Conservation (phyloP, 2,888 invertebrate genomes). For the Cotesia congregata region DNA sequence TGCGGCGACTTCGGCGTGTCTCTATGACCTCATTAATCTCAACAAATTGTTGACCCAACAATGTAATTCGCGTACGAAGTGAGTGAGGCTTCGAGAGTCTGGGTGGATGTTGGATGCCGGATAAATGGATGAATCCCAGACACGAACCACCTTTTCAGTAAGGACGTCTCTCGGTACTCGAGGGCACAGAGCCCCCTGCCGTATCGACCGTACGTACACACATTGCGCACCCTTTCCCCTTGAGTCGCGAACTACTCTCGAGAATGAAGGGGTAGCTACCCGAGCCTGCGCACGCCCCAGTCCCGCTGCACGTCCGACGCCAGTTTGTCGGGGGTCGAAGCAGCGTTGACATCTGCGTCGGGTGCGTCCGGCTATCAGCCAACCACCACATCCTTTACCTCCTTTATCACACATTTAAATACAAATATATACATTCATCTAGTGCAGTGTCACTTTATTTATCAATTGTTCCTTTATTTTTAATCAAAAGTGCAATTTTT, state of each 20-base stretch:
- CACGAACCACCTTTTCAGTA: conserved; percentile 53
- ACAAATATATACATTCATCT: background rate
- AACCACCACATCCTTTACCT: conserved; percentile 30
- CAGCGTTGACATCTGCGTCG: conserved; percentile 61
- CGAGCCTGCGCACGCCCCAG: conserved; percentile 62
- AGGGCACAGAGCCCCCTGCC: conserved; percentile 52
- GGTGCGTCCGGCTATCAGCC: conserved; percentile 49
- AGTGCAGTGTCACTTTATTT: background rate
- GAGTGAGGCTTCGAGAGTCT: background rate
- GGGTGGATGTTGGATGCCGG: too few relatives aligned
- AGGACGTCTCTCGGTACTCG: conserved; percentile 23
- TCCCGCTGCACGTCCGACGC: conserved; percentile 59
- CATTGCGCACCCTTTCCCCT: conserved; percentile 34
- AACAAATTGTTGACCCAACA: conserved; percentile 12
- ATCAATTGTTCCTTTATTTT: too few relatives aligned
- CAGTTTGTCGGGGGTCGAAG: conserved; percentile 69
- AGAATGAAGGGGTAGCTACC: conserved; percentile 27
- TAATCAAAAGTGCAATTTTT: too few relatives aligned
- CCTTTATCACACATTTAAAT: background rate
- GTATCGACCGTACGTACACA: conserved; percentile 61
- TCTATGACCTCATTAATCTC: conserved; percentile 27
- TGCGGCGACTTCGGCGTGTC: background rate
- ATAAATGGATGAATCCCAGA: conserved; percentile 48
- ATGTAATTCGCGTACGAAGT: conserved; percentile 1
- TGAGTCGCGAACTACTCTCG: conserved; percentile 6